phyloP scores from a whole-genome alignment of 2,888 invertebrate genomes.

The Philhelius pedissequus region DNA sequence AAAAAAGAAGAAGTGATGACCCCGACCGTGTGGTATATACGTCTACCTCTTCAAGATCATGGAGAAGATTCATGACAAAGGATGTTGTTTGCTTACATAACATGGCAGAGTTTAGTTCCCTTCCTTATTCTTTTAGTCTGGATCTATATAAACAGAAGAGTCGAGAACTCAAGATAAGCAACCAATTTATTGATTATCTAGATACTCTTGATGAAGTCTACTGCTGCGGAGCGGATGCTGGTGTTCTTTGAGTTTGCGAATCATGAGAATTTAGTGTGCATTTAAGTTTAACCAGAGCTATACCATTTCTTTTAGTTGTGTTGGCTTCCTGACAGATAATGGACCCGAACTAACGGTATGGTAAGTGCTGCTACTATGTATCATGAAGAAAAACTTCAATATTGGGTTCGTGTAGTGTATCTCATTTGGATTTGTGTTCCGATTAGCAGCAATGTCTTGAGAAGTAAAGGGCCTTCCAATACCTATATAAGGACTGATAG shows the following conservation, averaged over 20 bases:
- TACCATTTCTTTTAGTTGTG: neutral
- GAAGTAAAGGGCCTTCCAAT: too few relatives aligned
- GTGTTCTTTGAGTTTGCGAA: neutral
- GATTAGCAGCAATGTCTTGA: neutral
- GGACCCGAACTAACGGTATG: neutral
- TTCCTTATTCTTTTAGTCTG: neutral
- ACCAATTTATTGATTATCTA: slow-evolving; percentile 66
- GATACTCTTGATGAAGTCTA: slow-evolving; percentile 45
- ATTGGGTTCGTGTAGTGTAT: neutral
- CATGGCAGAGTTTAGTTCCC: slow-evolving; percentile 5
- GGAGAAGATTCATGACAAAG: slow-evolving; percentile 58
- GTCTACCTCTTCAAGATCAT: slow-evolving; percentile 43
- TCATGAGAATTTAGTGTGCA: slow-evolving; percentile 57
- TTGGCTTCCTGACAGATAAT: slow-evolving; percentile 37
- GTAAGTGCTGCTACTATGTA: neutral
- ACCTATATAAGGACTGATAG: too few relatives aligned
- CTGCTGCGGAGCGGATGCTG: neutral
- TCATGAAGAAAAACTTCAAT: neutral
- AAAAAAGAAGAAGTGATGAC: slow-evolving; percentile 57
- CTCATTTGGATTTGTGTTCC: slow-evolving; percentile 35
- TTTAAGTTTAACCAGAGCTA: slow-evolving; percentile 26
- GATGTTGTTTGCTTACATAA: slow-evolving; percentile 36
- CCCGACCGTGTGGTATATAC: slow-evolving; percentile 39
- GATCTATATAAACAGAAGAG: slow-evolving; percentile 30
- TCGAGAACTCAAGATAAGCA: slow-evolving; percentile 57